A percentile compares a stretch with the other conserved stretches of the same genome.
These are phyloP conservation scores for Cheiracanthium punctorium DNA, from an alignment of 2,888 invertebrate species.

Conservation along the genomic window DNA sequence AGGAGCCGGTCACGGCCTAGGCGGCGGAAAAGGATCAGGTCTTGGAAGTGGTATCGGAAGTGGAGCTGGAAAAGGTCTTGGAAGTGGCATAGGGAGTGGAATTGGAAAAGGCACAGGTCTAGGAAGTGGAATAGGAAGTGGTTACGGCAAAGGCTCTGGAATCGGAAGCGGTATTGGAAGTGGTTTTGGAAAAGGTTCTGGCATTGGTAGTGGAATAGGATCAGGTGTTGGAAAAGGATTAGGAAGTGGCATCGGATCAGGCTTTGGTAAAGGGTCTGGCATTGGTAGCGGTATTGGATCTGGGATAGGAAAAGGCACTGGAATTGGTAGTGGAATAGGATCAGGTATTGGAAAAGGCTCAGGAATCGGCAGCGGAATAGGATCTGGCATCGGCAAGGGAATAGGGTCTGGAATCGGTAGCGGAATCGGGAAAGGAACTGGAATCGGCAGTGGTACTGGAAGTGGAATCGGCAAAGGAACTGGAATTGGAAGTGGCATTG, in stretches of 20 bases:
- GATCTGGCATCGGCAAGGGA: constrained; percentile 26
- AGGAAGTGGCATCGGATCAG: constrained; percentile 7
- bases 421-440: constrained; percentile 30
- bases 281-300: constrained; percentile 35
- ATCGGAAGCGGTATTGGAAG: constrained; percentile 21
- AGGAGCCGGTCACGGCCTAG: not conserved
- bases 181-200: constrained; percentile 22
- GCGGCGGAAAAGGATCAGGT: not conserved
- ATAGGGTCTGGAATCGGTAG: constrained; percentile 20
- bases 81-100: not conserved
- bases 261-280: constrained; percentile 35
- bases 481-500: constrained; percentile 31
- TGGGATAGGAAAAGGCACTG: constrained; percentile 37
- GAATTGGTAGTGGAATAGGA: constrained; percentile 38
- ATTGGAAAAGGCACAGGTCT: not conserved
- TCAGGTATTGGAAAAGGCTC: constrained; percentile 35
- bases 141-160: not conserved
- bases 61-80: not conserved
- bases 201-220: not conserved
- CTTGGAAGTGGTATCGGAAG: not conserved
- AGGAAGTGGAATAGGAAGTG: constrained; percentile 2
- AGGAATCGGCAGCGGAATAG: constrained; percentile 35
- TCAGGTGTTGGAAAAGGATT: constrained; percentile 28
- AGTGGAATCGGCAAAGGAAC: constrained; percentile 33
- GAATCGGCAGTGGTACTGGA: constrained; percentile 28